A percentile compares a stretch with the other conserved stretches of the same genome.
Conservation (phyloP, 2,113 vertebrate species). For the Phaetusa simplex region DNA sequence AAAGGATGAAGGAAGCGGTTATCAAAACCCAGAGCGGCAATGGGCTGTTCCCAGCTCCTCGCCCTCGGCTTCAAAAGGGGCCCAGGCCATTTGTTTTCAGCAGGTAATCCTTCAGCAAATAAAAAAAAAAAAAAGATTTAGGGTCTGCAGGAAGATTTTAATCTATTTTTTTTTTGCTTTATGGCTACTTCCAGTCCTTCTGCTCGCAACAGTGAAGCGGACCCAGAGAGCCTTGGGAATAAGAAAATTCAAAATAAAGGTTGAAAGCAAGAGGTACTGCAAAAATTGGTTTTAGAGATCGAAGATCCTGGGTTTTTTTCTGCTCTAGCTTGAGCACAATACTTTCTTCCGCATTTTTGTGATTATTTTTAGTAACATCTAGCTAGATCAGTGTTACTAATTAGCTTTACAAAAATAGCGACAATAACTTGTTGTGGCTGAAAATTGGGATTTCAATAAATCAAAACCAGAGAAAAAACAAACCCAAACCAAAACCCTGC, state of each 20-base stretch:
- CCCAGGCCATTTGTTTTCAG: neutral
- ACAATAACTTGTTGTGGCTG: neutral
- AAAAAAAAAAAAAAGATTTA: neutral
- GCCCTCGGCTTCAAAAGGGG: neutral
- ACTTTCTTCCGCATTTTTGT: neutral
- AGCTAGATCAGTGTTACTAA: neutral
- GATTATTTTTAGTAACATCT: neutral
- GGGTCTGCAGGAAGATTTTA: neutral
- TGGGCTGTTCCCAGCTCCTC: neutral
- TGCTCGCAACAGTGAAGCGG: fast-evolving
- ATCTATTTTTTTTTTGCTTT: neutral
- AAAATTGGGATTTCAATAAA: neutral
- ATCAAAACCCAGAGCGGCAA: neutral
- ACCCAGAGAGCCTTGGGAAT: neutral
- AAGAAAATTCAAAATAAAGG: neutral
- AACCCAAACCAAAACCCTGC: neutral
- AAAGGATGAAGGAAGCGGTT: neutral
- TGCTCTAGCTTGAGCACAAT: neutral
- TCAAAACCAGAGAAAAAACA: neutral
- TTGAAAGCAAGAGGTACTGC: neutral
- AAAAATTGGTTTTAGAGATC: neutral
- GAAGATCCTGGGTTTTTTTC: fast-evolving
- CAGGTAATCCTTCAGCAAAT: neutral
- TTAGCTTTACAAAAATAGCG: neutral
- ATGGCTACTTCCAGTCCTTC: neutral